Conservation (phyloP, 2,113 vertebrate genomes). For the Perca schrenkii region DNA sequence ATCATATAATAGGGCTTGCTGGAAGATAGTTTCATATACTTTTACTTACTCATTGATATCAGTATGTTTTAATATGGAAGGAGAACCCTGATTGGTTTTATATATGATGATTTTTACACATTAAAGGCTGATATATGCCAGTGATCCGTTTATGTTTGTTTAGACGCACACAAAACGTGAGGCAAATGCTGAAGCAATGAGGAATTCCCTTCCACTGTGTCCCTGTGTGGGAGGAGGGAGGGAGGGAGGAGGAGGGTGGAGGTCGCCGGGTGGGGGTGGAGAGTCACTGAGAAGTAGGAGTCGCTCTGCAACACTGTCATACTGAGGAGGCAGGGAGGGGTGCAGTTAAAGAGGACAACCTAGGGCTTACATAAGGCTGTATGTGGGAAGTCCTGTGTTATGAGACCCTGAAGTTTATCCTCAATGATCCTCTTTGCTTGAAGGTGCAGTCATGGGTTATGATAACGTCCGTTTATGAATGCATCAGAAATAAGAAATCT, state of each 20-base stretch:
- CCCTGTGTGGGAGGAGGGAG: constrained; percentile 59
- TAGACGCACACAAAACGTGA: constrained; percentile 20
- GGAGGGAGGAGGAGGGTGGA: constrained; percentile 51
- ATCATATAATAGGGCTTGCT: not conserved
- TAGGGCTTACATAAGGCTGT: constrained; percentile 62
- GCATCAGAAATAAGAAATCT: not conserved
- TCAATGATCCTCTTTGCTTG: constrained; percentile 11
- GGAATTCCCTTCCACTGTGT: constrained; percentile 85
- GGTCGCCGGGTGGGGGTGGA: constrained; percentile 61
- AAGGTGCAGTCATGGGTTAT: not conserved
- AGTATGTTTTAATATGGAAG: not conserved
- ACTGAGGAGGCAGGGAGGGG: constrained; percentile 45
- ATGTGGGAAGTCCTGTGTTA: constrained; percentile 54
- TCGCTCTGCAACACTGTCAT: constrained; percentile 70
- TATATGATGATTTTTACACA: not conserved
- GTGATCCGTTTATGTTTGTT: not conserved
- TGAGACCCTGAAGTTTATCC: constrained; percentile 37
- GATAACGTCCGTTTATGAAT: constrained; percentile 18
- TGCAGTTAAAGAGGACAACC: constrained; percentile 48
- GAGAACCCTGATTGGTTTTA: not conserved
- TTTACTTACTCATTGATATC: not conserved
- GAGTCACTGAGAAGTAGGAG: constrained; percentile 71
- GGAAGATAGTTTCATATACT: not conserved
- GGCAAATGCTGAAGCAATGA: constrained; percentile 83
- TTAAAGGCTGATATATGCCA: not conserved